These are phyloP conservation scores for Zosterops pallidus DNA, from an alignment of 2,113 vertebrate species.

Conservation along the genomic window DNA sequence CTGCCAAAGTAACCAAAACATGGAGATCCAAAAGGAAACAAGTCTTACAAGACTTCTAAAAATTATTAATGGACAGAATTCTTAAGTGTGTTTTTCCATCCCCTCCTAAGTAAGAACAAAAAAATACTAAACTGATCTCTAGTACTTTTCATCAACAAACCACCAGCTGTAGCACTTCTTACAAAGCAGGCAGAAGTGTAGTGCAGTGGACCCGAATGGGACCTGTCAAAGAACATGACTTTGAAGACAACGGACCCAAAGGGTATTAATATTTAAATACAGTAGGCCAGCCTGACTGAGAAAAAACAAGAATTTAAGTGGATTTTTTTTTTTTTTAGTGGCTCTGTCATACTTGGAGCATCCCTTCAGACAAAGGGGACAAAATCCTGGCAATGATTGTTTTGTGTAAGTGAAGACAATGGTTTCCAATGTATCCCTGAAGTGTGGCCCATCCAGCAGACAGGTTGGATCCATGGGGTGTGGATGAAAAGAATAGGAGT, in stretches of 20 bases:
- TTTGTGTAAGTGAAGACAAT: background rate
- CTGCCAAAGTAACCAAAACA: background rate
- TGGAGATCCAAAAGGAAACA: background rate
- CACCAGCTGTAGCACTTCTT: background rate
- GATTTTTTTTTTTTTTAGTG: background rate
- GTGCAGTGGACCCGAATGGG: accelerated
- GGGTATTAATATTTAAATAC: background rate
- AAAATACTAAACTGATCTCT: background rate
- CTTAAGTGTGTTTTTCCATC: background rate
- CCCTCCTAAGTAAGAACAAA: background rate
- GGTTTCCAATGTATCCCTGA: background rate
- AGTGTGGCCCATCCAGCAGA: background rate
- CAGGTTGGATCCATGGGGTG: background rate
- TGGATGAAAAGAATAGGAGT: background rate
- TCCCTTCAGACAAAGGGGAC: background rate
- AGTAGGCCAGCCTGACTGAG: background rate
- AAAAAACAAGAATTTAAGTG: background rate
- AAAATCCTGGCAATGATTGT: background rate
- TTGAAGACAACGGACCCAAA: background rate
- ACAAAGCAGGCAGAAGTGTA: background rate
- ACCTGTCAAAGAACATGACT: background rate
- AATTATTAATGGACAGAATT: background rate
- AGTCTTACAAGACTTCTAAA: background rate
- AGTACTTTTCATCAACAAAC: background rate
- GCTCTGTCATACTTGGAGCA: background rate